Evolutionary conservation across 2,888 invertebrate genomes (phyloP).

Genomic region (Myopa tessellatipennis): DNA sequence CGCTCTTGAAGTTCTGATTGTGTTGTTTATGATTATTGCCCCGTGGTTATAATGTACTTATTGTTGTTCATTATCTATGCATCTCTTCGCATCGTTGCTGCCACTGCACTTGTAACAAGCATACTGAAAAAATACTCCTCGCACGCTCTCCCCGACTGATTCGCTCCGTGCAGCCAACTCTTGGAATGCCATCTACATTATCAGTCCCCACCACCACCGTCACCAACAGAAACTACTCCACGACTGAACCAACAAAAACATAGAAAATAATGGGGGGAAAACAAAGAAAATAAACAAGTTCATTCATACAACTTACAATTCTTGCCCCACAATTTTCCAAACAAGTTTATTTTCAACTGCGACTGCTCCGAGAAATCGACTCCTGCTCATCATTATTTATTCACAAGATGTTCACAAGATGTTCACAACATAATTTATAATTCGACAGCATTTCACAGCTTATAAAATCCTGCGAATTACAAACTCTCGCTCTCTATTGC

Average conservation of each 20-base stretch:
- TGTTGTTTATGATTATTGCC: neutral
- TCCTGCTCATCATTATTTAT: neutral
- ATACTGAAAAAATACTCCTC: neutral
- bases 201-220: neutral
- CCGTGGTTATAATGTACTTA: neutral
- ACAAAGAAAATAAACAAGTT: slow-evolving; percentile 6
- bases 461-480: neutral
- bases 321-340: neutral
- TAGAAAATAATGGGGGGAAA: neutral
- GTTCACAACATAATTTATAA: no score
- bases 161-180: neutral
- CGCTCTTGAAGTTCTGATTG: neutral
- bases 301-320: neutral
- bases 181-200: neutral
- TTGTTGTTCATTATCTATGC: neutral
- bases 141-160: neutral
- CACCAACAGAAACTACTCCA: neutral
- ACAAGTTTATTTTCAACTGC: slow-evolving; percentile 18
- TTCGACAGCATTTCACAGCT: no score
- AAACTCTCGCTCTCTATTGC: neutral
- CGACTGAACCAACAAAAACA: neutral
- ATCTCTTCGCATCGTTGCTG: neutral
- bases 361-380: slow-evolving; percentile 34
- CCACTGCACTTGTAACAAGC: slow-evolving; percentile 1
- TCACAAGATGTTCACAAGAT: no score